Evolutionary conservation across 2,113 vertebrate species (phyloP).

Genomic region (Mixornis gularis): DNA sequence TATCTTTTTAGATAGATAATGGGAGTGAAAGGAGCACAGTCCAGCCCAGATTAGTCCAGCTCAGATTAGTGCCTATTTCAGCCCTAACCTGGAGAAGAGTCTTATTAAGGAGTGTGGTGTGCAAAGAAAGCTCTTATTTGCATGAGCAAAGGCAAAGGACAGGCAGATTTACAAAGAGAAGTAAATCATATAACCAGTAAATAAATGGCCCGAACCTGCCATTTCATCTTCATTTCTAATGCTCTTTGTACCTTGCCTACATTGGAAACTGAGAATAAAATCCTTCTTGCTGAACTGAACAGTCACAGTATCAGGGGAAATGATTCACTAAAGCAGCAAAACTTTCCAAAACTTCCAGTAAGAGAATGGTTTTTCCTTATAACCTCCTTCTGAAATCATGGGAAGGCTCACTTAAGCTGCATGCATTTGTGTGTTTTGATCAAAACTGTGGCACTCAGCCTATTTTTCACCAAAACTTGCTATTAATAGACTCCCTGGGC

Average conservation of each 20-base stretch:
- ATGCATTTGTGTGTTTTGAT: background rate
- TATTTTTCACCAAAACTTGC: background rate
- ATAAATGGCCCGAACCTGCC: background rate
- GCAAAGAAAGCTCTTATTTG: background rate
- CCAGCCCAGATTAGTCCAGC: background rate
- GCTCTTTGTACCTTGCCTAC: background rate
- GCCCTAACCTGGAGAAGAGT: background rate
- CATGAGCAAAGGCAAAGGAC: background rate
- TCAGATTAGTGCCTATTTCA: background rate
- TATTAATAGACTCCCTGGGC: background rate
- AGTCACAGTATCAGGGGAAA: background rate
- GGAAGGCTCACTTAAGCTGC: background rate
- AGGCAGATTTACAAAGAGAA: background rate
- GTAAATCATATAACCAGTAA: background rate
- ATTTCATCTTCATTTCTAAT: background rate
- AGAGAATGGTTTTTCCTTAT: background rate
- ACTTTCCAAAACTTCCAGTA: background rate
- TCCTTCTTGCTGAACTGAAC: background rate
- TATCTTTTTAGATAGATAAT: background rate
- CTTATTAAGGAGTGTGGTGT: background rate
- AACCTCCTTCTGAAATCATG: background rate
- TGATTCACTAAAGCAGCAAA: background rate
- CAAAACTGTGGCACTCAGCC: background rate
- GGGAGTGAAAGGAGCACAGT: background rate
- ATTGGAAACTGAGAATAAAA: background rate